Base-by-base conservation (phyloP, 2,888 invertebrate species). In the Anoncus sp. region DNA sequence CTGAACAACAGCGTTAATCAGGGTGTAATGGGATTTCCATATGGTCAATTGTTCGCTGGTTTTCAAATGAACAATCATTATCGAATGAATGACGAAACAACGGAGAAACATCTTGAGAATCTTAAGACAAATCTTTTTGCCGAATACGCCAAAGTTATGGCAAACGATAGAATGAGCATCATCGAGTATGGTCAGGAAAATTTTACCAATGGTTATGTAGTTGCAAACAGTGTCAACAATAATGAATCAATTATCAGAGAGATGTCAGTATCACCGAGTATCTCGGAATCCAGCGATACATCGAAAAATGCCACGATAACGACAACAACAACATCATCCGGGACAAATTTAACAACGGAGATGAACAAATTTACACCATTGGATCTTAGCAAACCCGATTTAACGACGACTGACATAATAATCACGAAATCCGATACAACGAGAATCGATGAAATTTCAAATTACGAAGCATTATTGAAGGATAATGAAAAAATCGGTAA, bases 381-480 rank as follows among this genome's bases (percentile, higher is more conserved):
- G 51, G 95, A 95, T 85, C 92, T 95, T 16, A 94, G 93, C 83
- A 92, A 93, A 27, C 92, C 92, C n/a, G 90, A 92, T 4, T 89
- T 89, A 0, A 87, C 91, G 0, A 53, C 35, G 4, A 35, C 14
- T 31, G 22, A 22, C n/a, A n/a, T n/a, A n/a, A n/a, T n/a, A n/a
- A n/a, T 22, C n/a, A 2, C 35, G 16, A 51, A 65, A 31, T 22
- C n/a, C 16, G 65, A 22, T 2, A 2, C 12, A 12, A 49, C 22
- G 6, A 5, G 16, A 6, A 12, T n/a, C 14, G 66, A 66, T 12
- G 12, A 31, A 31, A 31, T 38, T 35, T 38, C n/a, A 14, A n/a
- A n/a, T n/a, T n/a, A n/a, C n/a, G n/a, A 27, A 1, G 27, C n/a
- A n/a, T n/a, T n/a, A n/a, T n/a, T n/a, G n/a, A n/a, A n/a, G n/a